These are phyloP conservation scores for Ramphastos sulfuratus DNA, from an alignment of 2,113 vertebrate genomes.

Conservation along the genomic window DNA sequence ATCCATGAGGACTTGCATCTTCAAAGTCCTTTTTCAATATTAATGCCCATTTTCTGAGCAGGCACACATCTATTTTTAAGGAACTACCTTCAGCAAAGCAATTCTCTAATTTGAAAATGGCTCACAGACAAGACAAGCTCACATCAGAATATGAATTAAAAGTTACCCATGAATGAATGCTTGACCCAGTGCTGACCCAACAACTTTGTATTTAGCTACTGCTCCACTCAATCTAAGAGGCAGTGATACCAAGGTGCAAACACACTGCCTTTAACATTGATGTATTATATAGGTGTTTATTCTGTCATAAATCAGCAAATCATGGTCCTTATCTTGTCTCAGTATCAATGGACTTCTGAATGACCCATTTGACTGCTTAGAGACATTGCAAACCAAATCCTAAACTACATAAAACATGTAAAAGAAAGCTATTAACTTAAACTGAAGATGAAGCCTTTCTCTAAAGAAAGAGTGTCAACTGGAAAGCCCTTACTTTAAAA, in stretches of 20 bases:
- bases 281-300: neutral
- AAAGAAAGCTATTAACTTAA: neutral
- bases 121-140: neutral
- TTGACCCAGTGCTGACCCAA: neutral
- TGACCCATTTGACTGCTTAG: neutral
- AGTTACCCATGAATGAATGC: neutral
- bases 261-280: neutral
- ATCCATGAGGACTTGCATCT: neutral
- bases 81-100: neutral
- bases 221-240: neutral
- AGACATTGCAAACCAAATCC: neutral
- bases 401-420: fast-evolving
- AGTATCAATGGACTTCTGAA: neutral
- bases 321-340: neutral
- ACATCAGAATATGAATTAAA: neutral
- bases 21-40: neutral
- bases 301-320: neutral
- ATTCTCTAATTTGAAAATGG: neutral
- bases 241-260: neutral
- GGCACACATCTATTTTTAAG: neutral
- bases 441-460: neutral
- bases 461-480: neutral
- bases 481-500: neutral
- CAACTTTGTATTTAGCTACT: neutral
- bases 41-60: neutral